Conservation (phyloP, 1,140 invertebrate species). For the Bactericera cockerelli region DNA sequence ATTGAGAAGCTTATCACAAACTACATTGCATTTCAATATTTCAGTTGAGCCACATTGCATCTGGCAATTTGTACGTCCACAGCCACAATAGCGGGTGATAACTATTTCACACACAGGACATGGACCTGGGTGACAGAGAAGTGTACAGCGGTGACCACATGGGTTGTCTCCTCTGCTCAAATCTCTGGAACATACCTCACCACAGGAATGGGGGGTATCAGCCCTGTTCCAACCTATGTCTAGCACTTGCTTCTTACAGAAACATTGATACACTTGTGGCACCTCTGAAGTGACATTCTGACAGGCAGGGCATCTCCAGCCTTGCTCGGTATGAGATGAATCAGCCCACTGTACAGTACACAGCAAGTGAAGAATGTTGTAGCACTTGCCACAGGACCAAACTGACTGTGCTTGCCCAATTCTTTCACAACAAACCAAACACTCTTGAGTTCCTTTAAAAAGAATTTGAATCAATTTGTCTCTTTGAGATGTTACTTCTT, state of each 20-base stretch:
- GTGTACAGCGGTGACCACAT: constrained; percentile 69
- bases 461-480: constrained; percentile 69
- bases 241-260: constrained; percentile 51
- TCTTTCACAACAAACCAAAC: constrained; percentile 79
- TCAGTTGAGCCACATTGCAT: constrained; percentile 52
- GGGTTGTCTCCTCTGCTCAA: constrained; percentile 22
- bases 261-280: constrained; percentile 62
- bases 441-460: constrained; percentile 61
- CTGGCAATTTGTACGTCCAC: constrained; percentile 46
- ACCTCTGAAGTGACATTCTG: constrained; percentile 51
- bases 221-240: constrained; percentile 36
- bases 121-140: constrained; percentile 81
- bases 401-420: constrained; percentile 60
- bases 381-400: constrained; percentile 84
- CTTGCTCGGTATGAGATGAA: constrained; percentile 55
- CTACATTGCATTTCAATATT: constrained; percentile 50
- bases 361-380: constrained; percentile 74
- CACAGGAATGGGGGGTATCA: constrained; percentile 74
- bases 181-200: constrained; percentile 53
- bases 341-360: constrained; percentile 85
- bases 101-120: constrained; percentile 42
- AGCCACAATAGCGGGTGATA: constrained; percentile 44
- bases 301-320: constrained; percentile 87
- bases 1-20: constrained; percentile 51
- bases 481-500: constrained; percentile 38